These are phyloP conservation scores for Orchesella cincta DNA, from an alignment of 1,140 invertebrate species.

Conservation along the genomic window DNA sequence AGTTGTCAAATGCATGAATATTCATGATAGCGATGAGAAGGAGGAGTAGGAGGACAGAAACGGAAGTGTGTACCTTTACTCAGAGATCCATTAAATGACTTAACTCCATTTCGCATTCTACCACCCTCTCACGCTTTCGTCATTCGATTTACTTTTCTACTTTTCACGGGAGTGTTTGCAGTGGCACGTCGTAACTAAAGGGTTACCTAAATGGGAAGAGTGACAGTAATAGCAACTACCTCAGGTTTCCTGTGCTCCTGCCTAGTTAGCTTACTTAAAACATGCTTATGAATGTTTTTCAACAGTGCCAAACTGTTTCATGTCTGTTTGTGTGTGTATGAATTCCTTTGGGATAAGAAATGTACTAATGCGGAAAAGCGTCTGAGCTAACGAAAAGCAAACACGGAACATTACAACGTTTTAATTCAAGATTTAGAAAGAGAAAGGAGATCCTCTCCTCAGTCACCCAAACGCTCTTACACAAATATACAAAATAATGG, in stretches of 20 bases:
- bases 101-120: constrained; percentile 13
- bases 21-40: constrained; percentile 5
- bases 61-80: constrained; percentile 6
- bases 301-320: not conserved
- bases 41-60: not conserved
- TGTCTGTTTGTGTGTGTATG: not conserved
- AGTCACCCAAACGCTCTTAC: no score
- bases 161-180: not conserved
- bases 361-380: constrained; percentile 13
- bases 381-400: constrained; percentile 5
- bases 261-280: no score
- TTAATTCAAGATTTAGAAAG: constrained; percentile 1
- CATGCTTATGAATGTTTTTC: no score
- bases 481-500: no score
- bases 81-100: constrained; percentile 16
- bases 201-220: not conserved
- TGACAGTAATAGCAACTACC: not conserved
- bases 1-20: constrained; percentile 11
- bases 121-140: not conserved
- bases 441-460: constrained; percentile 1
- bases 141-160: constrained; percentile 18
- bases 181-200: not conserved
- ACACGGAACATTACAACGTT: constrained; percentile 16
- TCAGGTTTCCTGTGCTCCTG: not conserved
- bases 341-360: constrained; percentile 13